Evolutionary conservation across 2,797 vertebrate genomes (phyloP).

Genomic region (Halcyon leucocephala): DNA sequence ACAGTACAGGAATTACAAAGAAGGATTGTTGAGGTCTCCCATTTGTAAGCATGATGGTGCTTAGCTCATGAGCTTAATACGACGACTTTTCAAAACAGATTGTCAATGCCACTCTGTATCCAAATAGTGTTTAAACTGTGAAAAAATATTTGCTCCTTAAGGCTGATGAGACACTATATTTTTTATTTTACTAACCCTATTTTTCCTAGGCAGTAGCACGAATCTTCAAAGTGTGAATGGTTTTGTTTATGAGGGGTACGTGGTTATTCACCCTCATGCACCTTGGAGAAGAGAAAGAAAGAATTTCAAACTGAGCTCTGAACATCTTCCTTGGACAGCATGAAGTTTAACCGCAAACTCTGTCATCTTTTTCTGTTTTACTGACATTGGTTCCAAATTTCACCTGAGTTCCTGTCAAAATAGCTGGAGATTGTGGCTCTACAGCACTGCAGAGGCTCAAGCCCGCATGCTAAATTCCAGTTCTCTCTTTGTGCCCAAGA

Average conservation of each 20-base stretch:
- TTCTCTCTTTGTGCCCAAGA: neutral
- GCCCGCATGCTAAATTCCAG: neutral
- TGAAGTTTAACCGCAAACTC: neutral
- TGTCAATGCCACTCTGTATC: neutral
- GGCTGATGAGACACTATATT: neutral
- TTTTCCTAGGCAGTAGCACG: neutral
- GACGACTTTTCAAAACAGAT: neutral
- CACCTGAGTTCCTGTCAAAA: neutral
- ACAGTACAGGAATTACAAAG: neutral
- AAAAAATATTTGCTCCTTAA: neutral
- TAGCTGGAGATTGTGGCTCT: neutral
- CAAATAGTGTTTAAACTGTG: neutral
- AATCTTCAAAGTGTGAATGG: neutral
- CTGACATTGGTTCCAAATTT: neutral
- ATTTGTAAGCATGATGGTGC: neutral
- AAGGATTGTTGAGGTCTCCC: neutral
- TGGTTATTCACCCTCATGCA: neutral
- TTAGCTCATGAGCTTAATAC: neutral
- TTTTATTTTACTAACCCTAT: constrained; percentile 35
- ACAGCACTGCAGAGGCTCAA: neutral
- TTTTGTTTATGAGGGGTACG: neutral
- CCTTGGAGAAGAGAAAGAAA: neutral
- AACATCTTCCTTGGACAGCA: neutral
- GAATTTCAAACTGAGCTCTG: neutral
- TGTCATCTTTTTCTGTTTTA: neutral